A percentile compares a stretch with the other conserved stretches of the same genome.
Conservation (phyloP, 2,113 vertebrate genomes). For the Melanostigma gelatinosum region DNA sequence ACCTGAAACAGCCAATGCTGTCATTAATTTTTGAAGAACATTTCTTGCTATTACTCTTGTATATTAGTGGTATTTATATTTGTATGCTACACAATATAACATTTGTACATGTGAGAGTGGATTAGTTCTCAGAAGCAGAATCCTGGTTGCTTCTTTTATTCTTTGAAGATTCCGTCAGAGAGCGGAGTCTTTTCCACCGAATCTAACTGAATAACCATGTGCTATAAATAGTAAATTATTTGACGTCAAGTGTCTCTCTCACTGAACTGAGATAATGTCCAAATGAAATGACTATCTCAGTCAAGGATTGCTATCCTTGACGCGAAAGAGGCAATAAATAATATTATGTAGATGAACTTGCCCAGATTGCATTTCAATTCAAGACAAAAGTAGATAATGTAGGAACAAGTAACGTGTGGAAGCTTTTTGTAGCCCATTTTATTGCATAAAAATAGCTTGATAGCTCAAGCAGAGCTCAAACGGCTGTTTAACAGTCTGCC, state of each 20-base stretch:
- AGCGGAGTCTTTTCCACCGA: background rate
- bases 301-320: conserved; percentile 22
- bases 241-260: no score
- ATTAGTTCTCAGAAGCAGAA: background rate
- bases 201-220: background rate
- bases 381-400: conserved; percentile 29
- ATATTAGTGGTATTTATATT: background rate
- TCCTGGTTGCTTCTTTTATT: background rate
- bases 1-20: background rate
- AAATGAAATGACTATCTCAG: background rate
- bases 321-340: conserved; percentile 43
- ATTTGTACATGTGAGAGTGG: background rate
- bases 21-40: background rate
- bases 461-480: conserved; percentile 29
- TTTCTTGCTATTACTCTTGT: background rate
- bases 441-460: conserved; percentile 30
- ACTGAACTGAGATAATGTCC: background rate
- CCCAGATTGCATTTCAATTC: conserved; percentile 36
- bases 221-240: no score
- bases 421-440: background rate
- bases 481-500: conserved; percentile 50
- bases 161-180: background rate
- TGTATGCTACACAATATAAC: background rate
- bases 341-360: conserved; percentile 40
- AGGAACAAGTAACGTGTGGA: conserved; percentile 17